Evolutionary conservation across 2,797 vertebrate genomes (phyloP).

Genomic region (Pipistrellus pygmaeus): DNA sequence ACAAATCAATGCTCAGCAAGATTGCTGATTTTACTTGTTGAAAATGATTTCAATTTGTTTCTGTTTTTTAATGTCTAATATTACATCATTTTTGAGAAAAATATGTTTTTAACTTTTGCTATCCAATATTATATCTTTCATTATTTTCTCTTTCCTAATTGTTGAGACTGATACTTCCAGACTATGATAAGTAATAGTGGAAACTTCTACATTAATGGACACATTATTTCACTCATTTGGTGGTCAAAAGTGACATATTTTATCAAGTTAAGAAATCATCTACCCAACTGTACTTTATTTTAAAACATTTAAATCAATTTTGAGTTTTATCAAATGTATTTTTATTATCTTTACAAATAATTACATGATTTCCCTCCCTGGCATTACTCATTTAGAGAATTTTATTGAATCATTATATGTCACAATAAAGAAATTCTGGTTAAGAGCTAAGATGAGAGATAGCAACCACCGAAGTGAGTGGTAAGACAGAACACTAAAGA

Average conservation of each 20-base stretch:
- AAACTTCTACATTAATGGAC: not conserved
- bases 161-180: not conserved
- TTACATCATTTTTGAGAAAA: not conserved
- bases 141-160: not conserved
- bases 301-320: slow-evolving; percentile 1
- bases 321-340: not conserved
- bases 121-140: not conserved
- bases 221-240: not conserved
- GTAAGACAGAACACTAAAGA: not conserved
- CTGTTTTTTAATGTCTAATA: not conserved
- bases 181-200: not conserved
- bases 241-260: not conserved
- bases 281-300: not conserved
- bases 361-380: not conserved
- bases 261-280: not conserved
- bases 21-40: not conserved
- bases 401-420: not conserved
- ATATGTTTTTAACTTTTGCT: not conserved
- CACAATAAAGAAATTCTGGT: not conserved
- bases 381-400: not conserved
- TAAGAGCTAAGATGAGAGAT: not conserved
- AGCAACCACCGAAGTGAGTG: not conserved
- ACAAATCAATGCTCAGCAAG: not conserved
- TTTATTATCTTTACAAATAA: not conserved
- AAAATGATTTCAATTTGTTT: not conserved